A percentile compares a stretch with the other conserved stretches of the same genome.
These are phyloP conservation scores for Gryllus longicercus DNA, from an alignment of 2,888 invertebrate species.

Conservation along the genomic window DNA sequence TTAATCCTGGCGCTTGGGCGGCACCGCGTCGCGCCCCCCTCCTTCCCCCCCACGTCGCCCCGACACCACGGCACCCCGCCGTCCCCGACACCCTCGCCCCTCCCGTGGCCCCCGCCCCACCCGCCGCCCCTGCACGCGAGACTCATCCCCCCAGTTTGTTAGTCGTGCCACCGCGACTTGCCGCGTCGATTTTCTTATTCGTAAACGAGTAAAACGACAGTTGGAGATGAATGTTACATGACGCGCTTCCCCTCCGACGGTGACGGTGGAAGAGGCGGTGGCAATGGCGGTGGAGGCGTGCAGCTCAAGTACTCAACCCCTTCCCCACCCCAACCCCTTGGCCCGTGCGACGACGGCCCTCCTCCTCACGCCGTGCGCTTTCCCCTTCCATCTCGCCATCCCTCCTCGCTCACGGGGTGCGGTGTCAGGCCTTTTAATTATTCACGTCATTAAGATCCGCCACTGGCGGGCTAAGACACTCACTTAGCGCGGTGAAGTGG, in stretches of 20 bases:
- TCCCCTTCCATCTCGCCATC: neutral
- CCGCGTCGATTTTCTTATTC: conserved; percentile 26
- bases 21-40: neutral
- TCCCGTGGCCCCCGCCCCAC: neutral
- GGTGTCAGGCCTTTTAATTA: conserved; percentile 32
- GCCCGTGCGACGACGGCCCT: neutral
- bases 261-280: neutral
- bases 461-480: conserved; percentile 17
- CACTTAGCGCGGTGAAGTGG: conserved; percentile 4
- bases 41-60: neutral
- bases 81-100: neutral
- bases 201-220: conserved; percentile 24
- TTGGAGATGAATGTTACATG: conserved; percentile 30
- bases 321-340: neutral
- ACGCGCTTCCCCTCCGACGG: conserved; percentile 6
- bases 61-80: neutral
- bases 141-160: neutral
- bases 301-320: too few relatives aligned
- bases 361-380: neutral
- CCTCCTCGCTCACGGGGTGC: conserved; percentile 17
- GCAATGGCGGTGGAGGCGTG: neutral
- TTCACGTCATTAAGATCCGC: conserved; percentile 33
- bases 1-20: conserved; percentile 38
- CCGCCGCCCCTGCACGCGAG: neutral
- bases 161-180: neutral